Evolutionary conservation across 2,797 vertebrate genomes (phyloP).

Genomic region (Adelosebastes latens): DNA sequence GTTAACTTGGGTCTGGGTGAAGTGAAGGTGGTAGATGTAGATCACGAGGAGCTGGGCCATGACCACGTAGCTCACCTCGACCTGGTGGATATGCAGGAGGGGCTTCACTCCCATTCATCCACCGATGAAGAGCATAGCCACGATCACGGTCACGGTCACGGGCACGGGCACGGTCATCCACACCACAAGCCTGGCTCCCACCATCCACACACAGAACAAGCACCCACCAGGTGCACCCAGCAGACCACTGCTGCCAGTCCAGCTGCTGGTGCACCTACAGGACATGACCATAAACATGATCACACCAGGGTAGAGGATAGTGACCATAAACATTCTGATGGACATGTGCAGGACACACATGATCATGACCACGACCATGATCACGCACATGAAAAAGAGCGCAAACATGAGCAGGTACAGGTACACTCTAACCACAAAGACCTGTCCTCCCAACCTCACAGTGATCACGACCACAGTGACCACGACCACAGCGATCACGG

Average conservation of each 20-base stretch:
- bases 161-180: constrained; percentile 41
- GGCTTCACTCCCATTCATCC: constrained; percentile 86
- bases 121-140: constrained; percentile 35
- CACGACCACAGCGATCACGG: constrained; percentile 2
- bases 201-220: constrained; percentile 45
- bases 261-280: constrained; percentile 3
- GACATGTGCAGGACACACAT: constrained; percentile 57
- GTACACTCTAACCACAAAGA: constrained; percentile 41
- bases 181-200: constrained; percentile 38
- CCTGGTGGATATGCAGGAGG: constrained; percentile 89
- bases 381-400: constrained; percentile 58
- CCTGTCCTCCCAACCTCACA: constrained; percentile 19
- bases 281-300: constrained; percentile 61
- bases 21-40: constrained; percentile 89
- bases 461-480: constrained; percentile 31
- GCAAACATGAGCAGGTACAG: constrained; percentile 68
- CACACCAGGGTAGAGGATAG: constrained; percentile 34
- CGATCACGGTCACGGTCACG: background rate
- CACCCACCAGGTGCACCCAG: constrained; percentile 55
- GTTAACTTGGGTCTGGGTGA: constrained; percentile 92
- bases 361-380: constrained; percentile 36
- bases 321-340: constrained; percentile 63
- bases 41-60: constrained; percentile 93
- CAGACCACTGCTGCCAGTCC: constrained; percentile 18
- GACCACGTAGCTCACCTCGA: constrained; percentile 95